phyloP scores from a whole-genome alignment of 2,797 vertebrate species.

The Amphiprion clarkii region DNA sequence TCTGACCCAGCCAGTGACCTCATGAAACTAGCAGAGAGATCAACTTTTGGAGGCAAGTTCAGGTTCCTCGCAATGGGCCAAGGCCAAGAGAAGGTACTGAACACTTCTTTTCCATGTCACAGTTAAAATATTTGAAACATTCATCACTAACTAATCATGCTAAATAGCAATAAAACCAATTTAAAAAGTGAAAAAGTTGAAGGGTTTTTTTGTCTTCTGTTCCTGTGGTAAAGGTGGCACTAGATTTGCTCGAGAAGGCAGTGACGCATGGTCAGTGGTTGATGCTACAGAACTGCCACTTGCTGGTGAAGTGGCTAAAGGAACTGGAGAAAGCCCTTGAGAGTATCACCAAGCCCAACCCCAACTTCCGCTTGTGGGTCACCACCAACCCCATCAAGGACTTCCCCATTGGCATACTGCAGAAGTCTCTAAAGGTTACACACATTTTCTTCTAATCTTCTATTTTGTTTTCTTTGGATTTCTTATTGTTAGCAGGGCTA shows the following conservation, averaged over 20 bases:
- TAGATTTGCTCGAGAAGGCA: slow-evolving; percentile 90
- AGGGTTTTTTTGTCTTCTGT: not conserved
- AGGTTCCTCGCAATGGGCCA: slow-evolving; percentile 98
- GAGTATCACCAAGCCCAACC: slow-evolving; percentile 90
- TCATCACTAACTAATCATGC: not conserved
- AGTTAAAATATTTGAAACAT: not conserved
- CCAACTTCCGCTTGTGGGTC: slow-evolving; percentile 95
- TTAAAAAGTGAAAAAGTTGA: not conserved
- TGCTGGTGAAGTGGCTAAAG: slow-evolving; percentile 94
- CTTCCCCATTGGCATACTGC: slow-evolving; percentile 95
- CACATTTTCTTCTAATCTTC: slow-evolving; percentile 8
- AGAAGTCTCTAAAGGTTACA: slow-evolving; percentile 93
- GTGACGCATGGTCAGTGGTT: slow-evolving; percentile 92
- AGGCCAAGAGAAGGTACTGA: slow-evolving; percentile 94
- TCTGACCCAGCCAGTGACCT: slow-evolving; percentile 95
- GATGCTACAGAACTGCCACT: slow-evolving; percentile 97
- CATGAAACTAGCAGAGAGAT: slow-evolving; percentile 92
- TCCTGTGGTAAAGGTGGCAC: slow-evolving; percentile 85
- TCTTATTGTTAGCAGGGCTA: not conserved
- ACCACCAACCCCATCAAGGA: slow-evolving; percentile 94
- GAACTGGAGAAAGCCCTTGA: slow-evolving; percentile 94
- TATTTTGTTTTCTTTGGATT: not conserved
- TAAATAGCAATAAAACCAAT: not conserved
- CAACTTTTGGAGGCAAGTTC: slow-evolving; percentile 90
- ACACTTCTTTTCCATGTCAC: not conserved